Percentiles rank a stretch among this genome's conserved stretches.
Conservation (phyloP, 1,140 invertebrate genomes). For the Plutomurus gul region DNA sequence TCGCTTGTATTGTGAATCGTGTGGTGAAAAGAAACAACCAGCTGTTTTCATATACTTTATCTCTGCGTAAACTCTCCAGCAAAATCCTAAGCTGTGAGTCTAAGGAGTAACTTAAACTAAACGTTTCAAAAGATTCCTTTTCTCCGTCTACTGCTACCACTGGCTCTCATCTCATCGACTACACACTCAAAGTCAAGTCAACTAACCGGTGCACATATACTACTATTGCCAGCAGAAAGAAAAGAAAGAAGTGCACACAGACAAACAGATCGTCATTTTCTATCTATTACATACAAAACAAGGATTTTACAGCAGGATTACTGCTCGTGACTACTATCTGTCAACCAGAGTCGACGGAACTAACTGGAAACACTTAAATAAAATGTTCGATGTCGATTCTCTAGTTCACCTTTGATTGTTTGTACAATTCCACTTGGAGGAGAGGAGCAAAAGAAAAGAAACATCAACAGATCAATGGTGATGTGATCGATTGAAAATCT, state of each 20-base stretch:
- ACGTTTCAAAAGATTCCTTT: slow-evolving; percentile 6
- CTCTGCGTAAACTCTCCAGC: slow-evolving; percentile 46
- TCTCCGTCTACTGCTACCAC: too few species aligned
- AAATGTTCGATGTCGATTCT: background rate
- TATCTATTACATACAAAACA: slow-evolving; percentile 19
- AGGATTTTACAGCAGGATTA: slow-evolving; percentile 15
- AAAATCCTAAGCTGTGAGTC: slow-evolving; percentile 16
- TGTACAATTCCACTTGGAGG: background rate
- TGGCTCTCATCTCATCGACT: too few species aligned
- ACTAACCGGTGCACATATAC: background rate
- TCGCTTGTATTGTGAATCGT: slow-evolving; percentile 47
- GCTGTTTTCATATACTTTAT: slow-evolving; percentile 56
- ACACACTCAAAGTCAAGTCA: background rate
- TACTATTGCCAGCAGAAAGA: background rate
- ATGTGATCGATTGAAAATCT: background rate
- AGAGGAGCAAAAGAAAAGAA: background rate
- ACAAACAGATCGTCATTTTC: slow-evolving; percentile 20
- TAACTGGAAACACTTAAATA: background rate
- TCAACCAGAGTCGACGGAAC: background rate
- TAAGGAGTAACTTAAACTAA: background rate
- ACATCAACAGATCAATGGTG: background rate
- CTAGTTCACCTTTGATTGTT: background rate
- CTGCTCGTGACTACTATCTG: background rate
- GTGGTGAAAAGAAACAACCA: slow-evolving; percentile 56
- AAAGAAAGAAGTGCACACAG: slow-evolving; percentile 26